Conservation (phyloP, 2,888 invertebrate species). For the Taphrorychus bicolor region DNA sequence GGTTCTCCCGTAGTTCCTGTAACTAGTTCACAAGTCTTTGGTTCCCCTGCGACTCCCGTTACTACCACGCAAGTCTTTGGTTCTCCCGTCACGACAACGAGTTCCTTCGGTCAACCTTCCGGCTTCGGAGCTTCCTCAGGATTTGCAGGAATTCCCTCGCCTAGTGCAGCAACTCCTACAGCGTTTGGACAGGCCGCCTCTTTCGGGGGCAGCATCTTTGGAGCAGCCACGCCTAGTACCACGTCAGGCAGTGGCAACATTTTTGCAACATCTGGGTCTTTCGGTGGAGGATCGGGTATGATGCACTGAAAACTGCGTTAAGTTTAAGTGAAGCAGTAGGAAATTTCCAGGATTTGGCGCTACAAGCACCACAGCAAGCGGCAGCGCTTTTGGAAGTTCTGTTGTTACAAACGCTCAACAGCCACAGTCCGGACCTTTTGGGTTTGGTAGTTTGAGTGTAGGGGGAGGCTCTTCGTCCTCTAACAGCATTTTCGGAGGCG, state of each 20-base stretch:
- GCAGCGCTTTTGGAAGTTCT: constrained; percentile 40
- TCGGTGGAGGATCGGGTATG: constrained; percentile 1
- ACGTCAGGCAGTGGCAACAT: constrained; percentile 15
- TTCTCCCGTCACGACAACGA: not conserved
- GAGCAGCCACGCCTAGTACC: constrained; percentile 6
- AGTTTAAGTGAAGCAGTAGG: not conserved
- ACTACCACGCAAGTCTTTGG: not conserved
- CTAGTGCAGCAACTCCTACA: constrained; percentile 6
- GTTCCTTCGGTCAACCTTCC: not conserved
- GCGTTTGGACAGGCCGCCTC: constrained; percentile 29
- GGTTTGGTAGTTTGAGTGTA: constrained; percentile 49
- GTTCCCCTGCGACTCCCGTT: not conserved
- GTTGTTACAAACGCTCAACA: constrained; percentile 37
- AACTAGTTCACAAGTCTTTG: not conserved
- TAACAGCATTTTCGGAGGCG: constrained; percentile 45
- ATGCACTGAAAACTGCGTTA: constrained; percentile 13
- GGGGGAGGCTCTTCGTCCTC: constrained; percentile 42
- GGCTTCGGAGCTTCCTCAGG: constrained; percentile 9
- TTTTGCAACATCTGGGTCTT: constrained; percentile 4
- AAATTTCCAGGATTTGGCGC: constrained; percentile 4
- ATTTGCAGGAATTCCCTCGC: constrained; percentile 39
- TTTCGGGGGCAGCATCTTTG: not conserved
- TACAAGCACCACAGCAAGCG: constrained; percentile 18
- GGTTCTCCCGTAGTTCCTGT: not conserved
- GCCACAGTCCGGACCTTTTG: constrained; percentile 44